Percentiles rank a stretch among this genome's conserved stretches.
Evolutionary conservation across 2,888 invertebrate species (phyloP).

Genomic region (Macrophya alboannulata): DNA sequence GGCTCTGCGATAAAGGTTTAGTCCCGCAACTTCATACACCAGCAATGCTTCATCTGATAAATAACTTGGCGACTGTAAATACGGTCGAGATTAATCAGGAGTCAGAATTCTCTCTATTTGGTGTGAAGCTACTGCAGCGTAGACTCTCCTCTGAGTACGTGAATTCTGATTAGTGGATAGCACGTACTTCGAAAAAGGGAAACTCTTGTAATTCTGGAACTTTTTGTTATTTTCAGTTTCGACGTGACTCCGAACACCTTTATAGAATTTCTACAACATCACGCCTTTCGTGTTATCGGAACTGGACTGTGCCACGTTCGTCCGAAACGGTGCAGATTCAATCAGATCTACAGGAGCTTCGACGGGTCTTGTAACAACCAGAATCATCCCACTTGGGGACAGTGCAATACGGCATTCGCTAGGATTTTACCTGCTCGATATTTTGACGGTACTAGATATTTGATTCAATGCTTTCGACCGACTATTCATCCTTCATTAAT

Average conservation of each 20-base stretch:
- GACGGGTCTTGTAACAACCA: constrained; percentile 78
- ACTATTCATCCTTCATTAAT: neutral
- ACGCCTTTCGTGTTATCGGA: constrained; percentile 72
- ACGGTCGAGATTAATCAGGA: constrained; percentile 62
- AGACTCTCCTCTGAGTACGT: constrained; percentile 62
- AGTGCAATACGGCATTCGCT: constrained; percentile 70
- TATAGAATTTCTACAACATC: constrained; percentile 79
- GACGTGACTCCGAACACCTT: constrained; percentile 72
- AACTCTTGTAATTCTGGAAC: neutral
- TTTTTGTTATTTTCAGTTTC: constrained; percentile 61
- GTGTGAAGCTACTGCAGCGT: constrained; percentile 64
- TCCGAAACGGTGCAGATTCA: constrained; percentile 60
- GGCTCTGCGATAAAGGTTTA: constrained; percentile 56
- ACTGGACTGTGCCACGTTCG: constrained; percentile 57
- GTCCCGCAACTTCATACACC: constrained; percentile 63
- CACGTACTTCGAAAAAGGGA: neutral
- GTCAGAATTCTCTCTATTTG: constrained; percentile 64
- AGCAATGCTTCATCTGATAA: constrained; percentile 64
- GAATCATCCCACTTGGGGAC: constrained; percentile 73
- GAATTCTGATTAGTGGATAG: neutral
- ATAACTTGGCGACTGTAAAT: constrained; percentile 59
- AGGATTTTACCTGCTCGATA: constrained; percentile 77
- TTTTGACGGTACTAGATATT: constrained; percentile 75
- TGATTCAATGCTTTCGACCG: neutral
- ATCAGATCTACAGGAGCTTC: constrained; percentile 69